Evolutionary conservation across 2,113 vertebrate species (phyloP).

Genomic region (Sylvia atricapilla): DNA sequence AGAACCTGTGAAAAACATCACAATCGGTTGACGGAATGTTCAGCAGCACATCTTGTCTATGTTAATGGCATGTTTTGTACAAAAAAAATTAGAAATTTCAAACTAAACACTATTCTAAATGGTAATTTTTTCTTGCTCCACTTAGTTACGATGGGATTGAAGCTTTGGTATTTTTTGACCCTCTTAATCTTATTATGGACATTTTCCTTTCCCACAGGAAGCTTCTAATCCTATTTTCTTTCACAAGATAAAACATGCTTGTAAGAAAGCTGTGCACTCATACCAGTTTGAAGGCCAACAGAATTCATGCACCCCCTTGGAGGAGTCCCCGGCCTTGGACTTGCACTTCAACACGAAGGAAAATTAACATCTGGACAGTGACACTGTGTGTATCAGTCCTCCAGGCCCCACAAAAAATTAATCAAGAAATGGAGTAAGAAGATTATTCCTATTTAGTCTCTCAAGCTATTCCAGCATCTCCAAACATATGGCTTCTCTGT

Average conservation of each 20-base stretch:
- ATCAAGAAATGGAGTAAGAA: background rate
- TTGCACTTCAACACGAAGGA: background rate
- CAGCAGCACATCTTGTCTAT: background rate
- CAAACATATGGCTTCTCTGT: background rate
- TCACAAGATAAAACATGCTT: background rate
- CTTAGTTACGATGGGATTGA: background rate
- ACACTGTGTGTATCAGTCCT: background rate
- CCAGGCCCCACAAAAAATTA: background rate
- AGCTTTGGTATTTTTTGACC: background rate
- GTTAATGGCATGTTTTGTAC: background rate
- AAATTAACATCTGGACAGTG: background rate
- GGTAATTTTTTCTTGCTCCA: background rate
- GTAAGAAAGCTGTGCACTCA: background rate
- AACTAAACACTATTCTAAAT: background rate
- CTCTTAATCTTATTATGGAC: rapidly evolving
- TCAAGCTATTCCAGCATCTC: background rate
- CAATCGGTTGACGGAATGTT: too few relatives aligned
- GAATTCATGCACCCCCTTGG: background rate
- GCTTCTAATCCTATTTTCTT: background rate
- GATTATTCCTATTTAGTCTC: background rate
- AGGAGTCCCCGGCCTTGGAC: background rate
- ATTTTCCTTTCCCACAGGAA: background rate
- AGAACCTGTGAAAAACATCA: background rate
- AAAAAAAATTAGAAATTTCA: background rate
- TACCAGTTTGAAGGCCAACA: background rate